phyloP scores from a whole-genome alignment of 2,888 invertebrate species.

The Margaritifera margaritifera region DNA sequence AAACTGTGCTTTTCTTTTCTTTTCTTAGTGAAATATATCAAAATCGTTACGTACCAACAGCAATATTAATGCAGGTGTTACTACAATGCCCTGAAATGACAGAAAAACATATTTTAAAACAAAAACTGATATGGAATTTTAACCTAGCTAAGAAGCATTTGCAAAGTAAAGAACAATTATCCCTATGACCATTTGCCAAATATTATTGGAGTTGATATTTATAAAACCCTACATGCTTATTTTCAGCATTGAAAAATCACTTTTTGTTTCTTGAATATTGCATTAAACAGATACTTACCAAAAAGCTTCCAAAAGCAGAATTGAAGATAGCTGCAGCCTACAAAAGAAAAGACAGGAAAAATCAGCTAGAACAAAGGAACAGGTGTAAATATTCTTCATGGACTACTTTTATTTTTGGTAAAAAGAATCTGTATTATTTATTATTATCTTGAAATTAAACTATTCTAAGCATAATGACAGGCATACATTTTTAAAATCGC shows the following conservation, averaged over 20 bases:
- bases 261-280: background rate
- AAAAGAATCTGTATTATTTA: background rate
- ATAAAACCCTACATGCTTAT: background rate
- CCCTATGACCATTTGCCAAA: background rate
- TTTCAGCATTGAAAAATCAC: background rate
- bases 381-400: no score
- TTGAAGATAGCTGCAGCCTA: conserved; percentile 77
- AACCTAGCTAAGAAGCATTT: background rate
- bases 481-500: no score
- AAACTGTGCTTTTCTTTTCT: no score
- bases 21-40: no score
- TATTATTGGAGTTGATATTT: background rate
- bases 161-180: background rate
- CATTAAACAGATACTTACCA: conserved; percentile 68
- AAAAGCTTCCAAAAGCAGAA: conserved; percentile 77
- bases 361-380: background rate
- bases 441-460: no score
- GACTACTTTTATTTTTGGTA: background rate
- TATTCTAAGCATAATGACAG: no score
- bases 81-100: conserved; percentile 72
- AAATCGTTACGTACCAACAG: conserved; percentile 74
- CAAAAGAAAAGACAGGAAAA: conserved; percentile 18
- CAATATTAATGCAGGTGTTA: conserved; percentile 76
- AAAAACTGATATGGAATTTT: background rate
- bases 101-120: conserved; percentile 3